Conservation (phyloP, 2,113 vertebrate species). For the Excalfactoria chinensis region DNA sequence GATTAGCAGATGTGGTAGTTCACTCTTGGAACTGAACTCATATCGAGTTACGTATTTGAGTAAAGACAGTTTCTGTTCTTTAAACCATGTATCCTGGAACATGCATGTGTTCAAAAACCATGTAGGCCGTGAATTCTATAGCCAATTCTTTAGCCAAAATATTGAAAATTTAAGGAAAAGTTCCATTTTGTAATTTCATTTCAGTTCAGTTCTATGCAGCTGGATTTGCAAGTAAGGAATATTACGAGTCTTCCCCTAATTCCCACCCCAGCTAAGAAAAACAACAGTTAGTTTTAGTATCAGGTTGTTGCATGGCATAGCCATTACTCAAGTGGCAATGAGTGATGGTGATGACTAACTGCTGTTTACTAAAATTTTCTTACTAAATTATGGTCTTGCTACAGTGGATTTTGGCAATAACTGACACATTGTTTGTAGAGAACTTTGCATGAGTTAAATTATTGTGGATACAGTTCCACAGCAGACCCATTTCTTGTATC, state of each 20-base stretch:
- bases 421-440: neutral
- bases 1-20: constrained; percentile 51
- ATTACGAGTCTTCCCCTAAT: neutral
- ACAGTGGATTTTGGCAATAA: neutral
- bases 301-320: rapidly evolving
- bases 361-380: neutral
- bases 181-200: neutral
- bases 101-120: neutral
- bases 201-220: neutral
- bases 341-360: neutral
- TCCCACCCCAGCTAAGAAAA: neutral
- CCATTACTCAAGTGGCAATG: neutral
- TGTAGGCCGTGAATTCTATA: neutral
- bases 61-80: neutral
- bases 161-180: neutral
- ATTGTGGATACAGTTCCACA: neutral
- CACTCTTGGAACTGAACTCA: neutral
- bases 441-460: neutral
- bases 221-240: neutral
- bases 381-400: neutral
- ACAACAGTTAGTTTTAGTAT: neutral
- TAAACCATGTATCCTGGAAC: neutral
- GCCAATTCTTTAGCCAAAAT: neutral
- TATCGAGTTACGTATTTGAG: neutral
- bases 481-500: neutral